Evolutionary conservation across 2,888 invertebrate genomes (phyloP).

Genomic region (Nomada goodeniana): DNA sequence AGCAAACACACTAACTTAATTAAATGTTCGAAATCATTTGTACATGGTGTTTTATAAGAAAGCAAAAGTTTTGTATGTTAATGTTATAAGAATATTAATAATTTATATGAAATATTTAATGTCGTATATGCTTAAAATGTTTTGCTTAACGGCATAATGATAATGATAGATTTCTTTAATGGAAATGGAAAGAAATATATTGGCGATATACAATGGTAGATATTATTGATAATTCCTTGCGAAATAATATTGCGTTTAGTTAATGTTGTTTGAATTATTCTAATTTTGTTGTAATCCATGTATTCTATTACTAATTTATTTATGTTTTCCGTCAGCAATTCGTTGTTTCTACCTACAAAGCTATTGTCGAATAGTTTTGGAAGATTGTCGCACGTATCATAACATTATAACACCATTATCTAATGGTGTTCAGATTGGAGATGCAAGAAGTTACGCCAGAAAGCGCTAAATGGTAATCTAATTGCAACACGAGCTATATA

Average conservation of each 20-base stretch:
- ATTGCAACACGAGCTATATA: constrained; percentile 53
- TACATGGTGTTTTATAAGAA: not conserved
- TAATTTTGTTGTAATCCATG: not conserved
- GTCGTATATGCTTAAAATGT: not conserved
- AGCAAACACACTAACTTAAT: not conserved
- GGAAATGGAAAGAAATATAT: too few species aligned
- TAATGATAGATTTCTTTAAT: not conserved
- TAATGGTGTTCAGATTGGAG: constrained; percentile 49
- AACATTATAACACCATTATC: constrained; percentile 46
- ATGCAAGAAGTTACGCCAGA: constrained; percentile 69
- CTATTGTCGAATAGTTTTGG: constrained; percentile 33
- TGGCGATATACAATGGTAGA: not conserved
- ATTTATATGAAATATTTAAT: not conserved
- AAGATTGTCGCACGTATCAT: constrained; percentile 31
- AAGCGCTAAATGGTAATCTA: constrained; percentile 55
- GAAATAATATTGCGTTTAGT: not conserved
- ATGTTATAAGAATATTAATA: not conserved
- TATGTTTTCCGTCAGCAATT: constrained; percentile 34
- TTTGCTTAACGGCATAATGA: not conserved
- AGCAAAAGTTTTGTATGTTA: not conserved
- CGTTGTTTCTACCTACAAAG: constrained; percentile 24
- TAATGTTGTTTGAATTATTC: not conserved
- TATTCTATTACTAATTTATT: not conserved
- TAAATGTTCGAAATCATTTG: not conserved
- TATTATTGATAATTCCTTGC: not conserved